Evolutionary conservation across 2,113 vertebrate species (phyloP), one percentile per base, ranked within the genome.

Genomic region (Carassius gibelio): DNA sequence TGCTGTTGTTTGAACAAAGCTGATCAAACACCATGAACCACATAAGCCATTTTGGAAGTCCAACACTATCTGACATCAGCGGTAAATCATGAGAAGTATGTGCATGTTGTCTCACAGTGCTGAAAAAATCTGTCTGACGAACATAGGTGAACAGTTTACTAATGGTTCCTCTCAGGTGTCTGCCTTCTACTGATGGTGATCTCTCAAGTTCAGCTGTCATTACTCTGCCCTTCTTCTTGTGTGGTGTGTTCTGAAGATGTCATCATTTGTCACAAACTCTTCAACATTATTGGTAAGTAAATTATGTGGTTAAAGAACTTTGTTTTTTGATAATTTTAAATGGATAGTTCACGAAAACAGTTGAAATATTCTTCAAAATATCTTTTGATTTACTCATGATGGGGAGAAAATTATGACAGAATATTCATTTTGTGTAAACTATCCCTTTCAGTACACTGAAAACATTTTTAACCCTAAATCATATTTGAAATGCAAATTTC

Each of bases 211-310:
- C 81, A 64, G 69, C 17, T 72, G 59, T 86, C 34, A 45, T 86
- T 59, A 9, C 83, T 92, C 6, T 94, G 94, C 59, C 94, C 95
- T 78, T 88, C 78, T 3, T 92, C 95, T 19, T 94, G 94, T 74
- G 84, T 78, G 30, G 89, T 94, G 26, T 93, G 93, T 69, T 88
- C 94, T 57, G 90, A 92, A 77, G 93, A 94, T 2, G 89, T 90
- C 45, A 86, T 94, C 87, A 93, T 94, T 85, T 95, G 95, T 88
- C 94, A 93, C 68, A 92, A 94, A 61, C 91, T 96, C 62, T 85
- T 91, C 57, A 86, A 90, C 74, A 88, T 92, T 78, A 90, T 92
- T 88, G 94, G 93, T 94, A 93, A 92, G 85, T 34, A 81, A 71
- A 69, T 11, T 38, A 69, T 23, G 21, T 26, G 45, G 38, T 21